Conservation (phyloP, 1,140 invertebrate genomes). For the Sitobion miscanthi region DNA sequence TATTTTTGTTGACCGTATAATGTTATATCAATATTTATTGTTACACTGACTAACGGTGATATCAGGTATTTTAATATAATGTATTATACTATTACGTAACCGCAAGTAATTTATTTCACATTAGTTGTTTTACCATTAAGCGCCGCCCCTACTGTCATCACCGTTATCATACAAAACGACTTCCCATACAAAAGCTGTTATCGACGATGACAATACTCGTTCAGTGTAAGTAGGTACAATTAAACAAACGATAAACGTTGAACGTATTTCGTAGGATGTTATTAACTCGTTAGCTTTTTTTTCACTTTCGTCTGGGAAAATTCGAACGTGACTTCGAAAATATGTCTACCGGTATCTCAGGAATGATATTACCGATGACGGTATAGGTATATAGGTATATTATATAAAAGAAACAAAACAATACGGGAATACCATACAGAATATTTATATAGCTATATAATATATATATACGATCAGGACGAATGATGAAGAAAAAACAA, state of each 20-base stretch:
- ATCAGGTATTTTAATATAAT: not conserved
- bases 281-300: not conserved
- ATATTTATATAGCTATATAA: not conserved
- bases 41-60: not conserved
- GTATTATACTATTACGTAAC: not conserved
- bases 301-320: constrained; percentile 20
- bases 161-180: not conserved
- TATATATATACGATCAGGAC: not conserved
- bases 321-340: not conserved
- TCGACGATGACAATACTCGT: not conserved
- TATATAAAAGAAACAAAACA: not conserved
- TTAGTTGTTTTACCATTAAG: constrained; percentile 1
- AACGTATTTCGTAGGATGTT: not conserved
- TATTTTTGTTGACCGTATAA: not conserved
- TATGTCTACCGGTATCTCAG: not conserved
- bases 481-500: constrained; percentile 17
- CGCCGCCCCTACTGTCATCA: not conserved
- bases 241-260: not conserved
- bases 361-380: constrained; percentile 25
- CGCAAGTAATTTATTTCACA: not conserved
- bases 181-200: not conserved
- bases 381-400: not conserved
- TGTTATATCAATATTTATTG: not conserved
- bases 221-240: not conserved
- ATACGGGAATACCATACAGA: not conserved